phyloP scores from a whole-genome alignment of 2,113 vertebrate species.

The Pluvialis apricaria region DNA sequence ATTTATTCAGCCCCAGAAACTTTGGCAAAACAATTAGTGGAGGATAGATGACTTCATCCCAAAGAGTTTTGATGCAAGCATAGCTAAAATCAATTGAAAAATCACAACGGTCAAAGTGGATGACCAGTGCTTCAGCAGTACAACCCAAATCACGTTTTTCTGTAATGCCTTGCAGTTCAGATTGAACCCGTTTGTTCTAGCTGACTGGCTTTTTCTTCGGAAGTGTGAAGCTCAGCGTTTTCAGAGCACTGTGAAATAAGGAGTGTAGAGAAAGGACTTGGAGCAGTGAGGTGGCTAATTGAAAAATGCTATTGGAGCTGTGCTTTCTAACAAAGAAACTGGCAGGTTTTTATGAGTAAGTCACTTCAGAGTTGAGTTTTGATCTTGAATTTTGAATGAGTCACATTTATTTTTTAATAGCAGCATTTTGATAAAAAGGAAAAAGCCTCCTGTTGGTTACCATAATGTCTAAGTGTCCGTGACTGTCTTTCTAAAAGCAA shows the following conservation, averaged over 20 bases:
- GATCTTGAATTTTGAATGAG: constrained; percentile 39
- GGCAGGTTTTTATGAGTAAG: constrained; percentile 21
- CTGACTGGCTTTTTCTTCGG: constrained; percentile 57
- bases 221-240: constrained; percentile 65
- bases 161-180: background rate
- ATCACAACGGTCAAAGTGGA: background rate
- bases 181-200: constrained; percentile 55
- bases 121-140: background rate
- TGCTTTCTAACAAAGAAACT: constrained; percentile 29
- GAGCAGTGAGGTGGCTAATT: constrained; percentile 66
- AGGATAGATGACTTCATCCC: background rate
- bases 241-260: constrained; percentile 64
- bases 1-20: constrained; percentile 7
- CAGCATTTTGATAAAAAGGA: background rate
- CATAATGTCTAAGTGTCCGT: background rate
- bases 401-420: constrained; percentile 37
- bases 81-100: background rate
- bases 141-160: background rate
- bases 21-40: background rate
- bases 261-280: constrained; percentile 43
- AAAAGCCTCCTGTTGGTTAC: background rate
- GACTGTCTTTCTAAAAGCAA: constrained; percentile 5
- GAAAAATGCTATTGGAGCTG: constrained; percentile 55
- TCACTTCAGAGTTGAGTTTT: constrained; percentile 29
- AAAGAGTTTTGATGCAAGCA: background rate